Evolutionary conservation across 2,113 vertebrate species (phyloP).

Genomic region (Geococcyx californianus): DNA sequence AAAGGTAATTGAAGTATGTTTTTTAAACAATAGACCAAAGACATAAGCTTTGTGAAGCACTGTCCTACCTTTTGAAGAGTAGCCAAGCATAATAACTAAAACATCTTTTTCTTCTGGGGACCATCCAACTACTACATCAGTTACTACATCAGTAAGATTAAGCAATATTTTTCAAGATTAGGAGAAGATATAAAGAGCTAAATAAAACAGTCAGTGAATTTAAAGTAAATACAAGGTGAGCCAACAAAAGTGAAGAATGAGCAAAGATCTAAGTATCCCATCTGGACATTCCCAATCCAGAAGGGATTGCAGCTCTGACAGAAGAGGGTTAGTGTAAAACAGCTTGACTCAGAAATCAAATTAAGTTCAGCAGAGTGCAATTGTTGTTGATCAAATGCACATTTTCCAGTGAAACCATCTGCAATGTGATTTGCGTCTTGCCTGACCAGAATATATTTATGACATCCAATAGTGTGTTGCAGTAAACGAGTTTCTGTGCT

Average conservation of each 20-base stretch:
- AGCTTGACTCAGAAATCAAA: neutral
- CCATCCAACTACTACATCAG: neutral
- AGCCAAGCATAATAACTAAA: neutral
- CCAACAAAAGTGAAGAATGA: neutral
- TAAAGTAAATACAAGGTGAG: neutral
- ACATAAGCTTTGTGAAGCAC: neutral
- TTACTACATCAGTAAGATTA: neutral
- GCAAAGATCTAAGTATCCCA: neutral
- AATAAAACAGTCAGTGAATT: neutral
- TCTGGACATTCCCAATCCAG: neutral
- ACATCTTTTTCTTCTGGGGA: neutral
- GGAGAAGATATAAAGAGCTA: neutral
- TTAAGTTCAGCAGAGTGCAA: neutral
- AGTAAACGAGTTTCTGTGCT: neutral
- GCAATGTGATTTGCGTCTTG: neutral
- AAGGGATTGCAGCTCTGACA: neutral
- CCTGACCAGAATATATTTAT: constrained; percentile 16
- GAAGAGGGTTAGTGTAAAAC: neutral
- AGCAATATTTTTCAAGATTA: neutral
- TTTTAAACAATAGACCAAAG: neutral
- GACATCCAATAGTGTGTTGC: neutral
- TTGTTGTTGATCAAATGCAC: neutral
- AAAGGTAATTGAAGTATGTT: neutral
- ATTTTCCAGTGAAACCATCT: neutral
- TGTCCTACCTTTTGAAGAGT: neutral